phyloP scores from a whole-genome alignment of 1,140 invertebrate genomes.

The Brevipalpus yothersi region DNA sequence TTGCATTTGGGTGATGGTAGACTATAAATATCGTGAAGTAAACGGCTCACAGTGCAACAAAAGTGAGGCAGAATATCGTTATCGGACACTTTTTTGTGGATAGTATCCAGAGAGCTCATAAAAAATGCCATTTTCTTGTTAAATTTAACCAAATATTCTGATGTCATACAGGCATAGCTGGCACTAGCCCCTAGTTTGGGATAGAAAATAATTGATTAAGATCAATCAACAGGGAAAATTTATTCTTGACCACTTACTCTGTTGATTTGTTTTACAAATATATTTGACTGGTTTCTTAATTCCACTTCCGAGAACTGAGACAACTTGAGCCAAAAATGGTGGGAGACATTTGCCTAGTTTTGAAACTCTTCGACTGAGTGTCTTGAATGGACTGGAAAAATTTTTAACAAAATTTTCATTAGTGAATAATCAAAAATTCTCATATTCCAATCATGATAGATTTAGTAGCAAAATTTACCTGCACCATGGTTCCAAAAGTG shows the following conservation, averaged over 20 bases:
- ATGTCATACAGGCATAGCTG: background rate
- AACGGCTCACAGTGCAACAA: background rate
- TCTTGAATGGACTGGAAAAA: background rate
- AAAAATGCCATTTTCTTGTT: background rate
- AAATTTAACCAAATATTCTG: background rate
- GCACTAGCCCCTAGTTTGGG: background rate
- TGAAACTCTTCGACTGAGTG: background rate
- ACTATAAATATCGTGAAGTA: background rate
- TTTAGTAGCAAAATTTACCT: background rate
- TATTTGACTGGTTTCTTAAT: background rate
- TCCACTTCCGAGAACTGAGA: background rate
- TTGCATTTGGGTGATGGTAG: background rate
- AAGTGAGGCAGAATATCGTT: background rate
- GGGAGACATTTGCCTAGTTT: background rate
- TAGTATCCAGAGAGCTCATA: background rate
- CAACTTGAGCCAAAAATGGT: background rate
- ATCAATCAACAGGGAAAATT: background rate
- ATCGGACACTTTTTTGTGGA: background rate
- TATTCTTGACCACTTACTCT: background rate
- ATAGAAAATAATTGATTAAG: background rate
- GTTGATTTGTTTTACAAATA: background rate
- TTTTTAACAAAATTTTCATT: background rate
- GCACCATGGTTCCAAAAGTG: background rate
- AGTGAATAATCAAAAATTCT: too few species aligned
- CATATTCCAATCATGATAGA: too few species aligned